Percentiles rank a stretch among this genome's conserved stretches.
Conservation (phyloP, 2,888 invertebrate species). For the Macrophya annulata region DNA sequence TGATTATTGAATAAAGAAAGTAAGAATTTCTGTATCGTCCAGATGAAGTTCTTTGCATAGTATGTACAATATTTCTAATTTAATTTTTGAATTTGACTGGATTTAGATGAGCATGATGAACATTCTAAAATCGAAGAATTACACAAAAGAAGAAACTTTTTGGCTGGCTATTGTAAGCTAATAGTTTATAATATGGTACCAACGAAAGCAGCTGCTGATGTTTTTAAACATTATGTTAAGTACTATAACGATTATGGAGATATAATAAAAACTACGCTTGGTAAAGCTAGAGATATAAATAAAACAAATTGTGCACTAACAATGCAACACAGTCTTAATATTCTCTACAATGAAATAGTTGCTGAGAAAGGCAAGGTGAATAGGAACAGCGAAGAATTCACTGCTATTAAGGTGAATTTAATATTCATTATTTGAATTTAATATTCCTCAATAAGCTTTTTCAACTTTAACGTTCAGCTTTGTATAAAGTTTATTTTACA, state of each 20-base stretch:
- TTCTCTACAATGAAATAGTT: conserved; percentile 89
- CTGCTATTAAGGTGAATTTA: conserved; percentile 89
- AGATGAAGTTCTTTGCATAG: background rate
- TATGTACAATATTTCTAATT: conserved; percentile 6
- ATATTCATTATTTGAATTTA: background rate
- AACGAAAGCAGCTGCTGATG: conserved; percentile 94
- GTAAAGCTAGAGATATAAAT: conserved; percentile 98
- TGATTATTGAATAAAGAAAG: background rate
- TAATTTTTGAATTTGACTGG: conserved; percentile 31
- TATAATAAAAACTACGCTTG: conserved; percentile 97
- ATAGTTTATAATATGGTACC: conserved; percentile 98
- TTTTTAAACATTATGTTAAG: conserved; percentile 99
- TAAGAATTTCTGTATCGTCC: background rate
- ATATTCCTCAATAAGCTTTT: background rate
- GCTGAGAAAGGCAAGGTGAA: conserved; percentile 80
- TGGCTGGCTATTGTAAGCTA: conserved; percentile 98
- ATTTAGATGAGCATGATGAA: conserved; percentile 94
- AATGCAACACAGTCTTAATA: conserved; percentile 95
- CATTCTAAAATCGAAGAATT: conserved; percentile 97
- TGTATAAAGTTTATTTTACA: background rate
- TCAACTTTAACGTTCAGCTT: background rate
- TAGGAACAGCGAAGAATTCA: conserved; percentile 90
- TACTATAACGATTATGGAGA: conserved; percentile 99
- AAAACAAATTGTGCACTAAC: conserved; percentile 97
- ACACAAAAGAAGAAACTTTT: conserved; percentile 96